These are phyloP conservation scores for Cantharis rustica DNA, from an alignment of 2,888 invertebrate species.

Conservation along the genomic window DNA sequence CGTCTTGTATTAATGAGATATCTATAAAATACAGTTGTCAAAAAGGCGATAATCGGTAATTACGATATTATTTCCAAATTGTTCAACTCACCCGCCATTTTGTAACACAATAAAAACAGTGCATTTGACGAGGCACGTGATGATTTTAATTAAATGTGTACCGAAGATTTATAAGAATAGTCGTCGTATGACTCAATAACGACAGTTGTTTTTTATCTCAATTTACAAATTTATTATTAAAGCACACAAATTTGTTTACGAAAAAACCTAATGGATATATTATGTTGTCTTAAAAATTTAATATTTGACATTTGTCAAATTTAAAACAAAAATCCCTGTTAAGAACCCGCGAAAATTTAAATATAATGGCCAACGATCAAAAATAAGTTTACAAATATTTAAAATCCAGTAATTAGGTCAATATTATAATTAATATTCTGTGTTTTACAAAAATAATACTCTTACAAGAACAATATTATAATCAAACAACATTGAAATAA, in stretches of 20 bases:
- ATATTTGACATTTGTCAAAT: neutral
- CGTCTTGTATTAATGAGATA: slow-evolving; percentile 50
- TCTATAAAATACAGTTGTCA: slow-evolving; percentile 45
- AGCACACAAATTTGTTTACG: neutral
- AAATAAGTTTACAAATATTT: neutral
- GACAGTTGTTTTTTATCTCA: neutral
- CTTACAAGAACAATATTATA: neutral
- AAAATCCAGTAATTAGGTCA: neutral
- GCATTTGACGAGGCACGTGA: slow-evolving; percentile 54
- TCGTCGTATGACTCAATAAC: neutral
- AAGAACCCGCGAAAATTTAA: neutral
- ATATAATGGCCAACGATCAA: neutral
- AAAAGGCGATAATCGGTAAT: slow-evolving; percentile 7
- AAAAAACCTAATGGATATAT: neutral
- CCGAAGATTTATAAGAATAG: slow-evolving; percentile 5
- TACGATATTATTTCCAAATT: slow-evolving; percentile 12
- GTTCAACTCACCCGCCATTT: slow-evolving; percentile 56
- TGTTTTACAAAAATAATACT: neutral
- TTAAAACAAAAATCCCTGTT: neutral
- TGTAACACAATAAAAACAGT: slow-evolving; percentile 54
- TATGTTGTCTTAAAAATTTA: neutral
- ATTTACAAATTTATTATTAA: neutral
- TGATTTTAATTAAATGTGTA: slow-evolving; percentile 32
- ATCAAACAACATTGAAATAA: neutral
- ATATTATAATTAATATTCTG: neutral